Evolutionary conservation across 2,888 invertebrate genomes (phyloP), one percentile per base, ranked within the genome.

Genomic region (Chouioia cunea): DNA sequence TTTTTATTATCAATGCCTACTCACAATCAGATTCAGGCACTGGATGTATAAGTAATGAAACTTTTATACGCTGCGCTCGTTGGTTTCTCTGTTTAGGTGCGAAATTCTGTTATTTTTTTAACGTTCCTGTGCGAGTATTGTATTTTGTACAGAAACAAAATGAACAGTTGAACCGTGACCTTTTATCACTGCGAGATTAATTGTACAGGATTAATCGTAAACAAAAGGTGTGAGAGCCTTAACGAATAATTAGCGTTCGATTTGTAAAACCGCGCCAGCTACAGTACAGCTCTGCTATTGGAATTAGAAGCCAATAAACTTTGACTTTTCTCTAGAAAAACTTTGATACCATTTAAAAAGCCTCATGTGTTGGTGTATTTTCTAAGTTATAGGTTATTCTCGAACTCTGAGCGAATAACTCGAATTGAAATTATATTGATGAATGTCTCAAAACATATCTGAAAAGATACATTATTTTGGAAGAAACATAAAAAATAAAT

Each of bases 211-310:
- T 66, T 65, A 27, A 60, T 65, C 22, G 48, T 65, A 36, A 36
- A 47, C 50, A 27, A 36, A 36, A 36, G 27, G 3, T n/a, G 27
- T 44, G 53, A 22, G 27, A 52, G 16, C 23, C 22, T 59, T n/a
- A 60, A 53, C 20, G 43, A 62, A 64, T 59, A 64, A 36, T 59
- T 54, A 67, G 36, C 54, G 44, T 68, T 72, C 50, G 50, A 68
- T 65, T 68, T 67, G 62, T 53, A 53, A 67, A 67, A 65, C 53
- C 48, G 60, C 59, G 65, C 71, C 36, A 60, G 52, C 64, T 15
- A 57, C 60, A 59, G 20, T 64, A 59, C 54, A 60, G 58, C 57
- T 71, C 67, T 71, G 64, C 71, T 67, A 71, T 71, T 71, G 67
- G 64, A 67, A 71, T 71, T 50, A 54, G 67, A 63, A 72, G 36